Conservation (phyloP, 1,140 invertebrate species). For the Aplysia californica region DNA sequence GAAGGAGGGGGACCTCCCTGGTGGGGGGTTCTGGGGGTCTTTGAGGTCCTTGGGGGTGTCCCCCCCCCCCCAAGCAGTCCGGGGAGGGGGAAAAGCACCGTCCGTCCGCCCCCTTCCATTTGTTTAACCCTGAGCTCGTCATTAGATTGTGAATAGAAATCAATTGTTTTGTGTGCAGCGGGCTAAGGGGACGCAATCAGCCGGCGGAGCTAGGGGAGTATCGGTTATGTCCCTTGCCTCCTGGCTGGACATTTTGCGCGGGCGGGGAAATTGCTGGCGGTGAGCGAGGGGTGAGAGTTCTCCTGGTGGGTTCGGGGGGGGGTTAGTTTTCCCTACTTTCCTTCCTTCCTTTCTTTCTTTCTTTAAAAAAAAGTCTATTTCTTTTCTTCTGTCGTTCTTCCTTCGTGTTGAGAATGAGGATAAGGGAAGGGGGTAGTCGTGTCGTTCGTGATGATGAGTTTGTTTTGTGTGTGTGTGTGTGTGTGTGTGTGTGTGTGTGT, state of each 20-base stretch:
- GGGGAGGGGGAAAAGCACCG: background rate
- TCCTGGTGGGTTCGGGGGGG: background rate
- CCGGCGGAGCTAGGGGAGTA: slow-evolving; percentile 33
- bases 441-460: no score
- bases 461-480: no score
- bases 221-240: slow-evolving; percentile 20
- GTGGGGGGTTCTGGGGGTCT: background rate
- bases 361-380: background rate
- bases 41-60: background rate
- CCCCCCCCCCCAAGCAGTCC: background rate
- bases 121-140: slow-evolving; percentile 35
- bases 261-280: slow-evolving; percentile 14
- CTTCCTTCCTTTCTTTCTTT: no score
- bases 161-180: slow-evolving; percentile 32
- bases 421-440: background rate
- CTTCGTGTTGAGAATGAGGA: background rate
- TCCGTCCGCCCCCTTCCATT: background rate
- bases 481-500: no score
- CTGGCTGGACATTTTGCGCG: background rate
- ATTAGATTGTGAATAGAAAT: slow-evolving; percentile 41
- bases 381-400: background rate
- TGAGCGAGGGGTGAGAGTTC: background rate
- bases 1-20: background rate
- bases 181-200: slow-evolving; percentile 34
- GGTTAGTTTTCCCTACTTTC: background rate